Evolutionary conservation across 2,797 vertebrate species (phyloP).

Genomic region (Numenius phaeopus): DNA sequence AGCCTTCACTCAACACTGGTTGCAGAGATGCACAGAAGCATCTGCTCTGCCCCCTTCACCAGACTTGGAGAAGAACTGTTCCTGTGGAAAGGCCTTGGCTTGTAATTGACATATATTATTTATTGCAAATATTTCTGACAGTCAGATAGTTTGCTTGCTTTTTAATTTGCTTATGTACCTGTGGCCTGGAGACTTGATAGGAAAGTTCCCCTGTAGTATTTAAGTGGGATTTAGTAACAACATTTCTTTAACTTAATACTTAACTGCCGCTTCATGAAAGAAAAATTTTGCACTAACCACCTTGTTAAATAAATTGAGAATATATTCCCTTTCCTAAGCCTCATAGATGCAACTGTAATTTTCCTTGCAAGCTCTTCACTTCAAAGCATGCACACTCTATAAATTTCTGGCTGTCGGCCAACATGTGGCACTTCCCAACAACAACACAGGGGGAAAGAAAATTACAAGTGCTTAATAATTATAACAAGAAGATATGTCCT

Average conservation of each 20-base stretch:
- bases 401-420: background rate
- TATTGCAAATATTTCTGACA: background rate
- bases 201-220: background rate
- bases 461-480: background rate
- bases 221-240: background rate
- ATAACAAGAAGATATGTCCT: background rate
- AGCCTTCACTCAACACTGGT: background rate
- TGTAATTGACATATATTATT: background rate
- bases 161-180: background rate
- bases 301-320: background rate
- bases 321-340: background rate
- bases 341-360: background rate
- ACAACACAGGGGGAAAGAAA: rapidly evolving
- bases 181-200: background rate
- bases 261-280: background rate
- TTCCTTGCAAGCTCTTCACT: background rate
- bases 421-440: rapidly evolving
- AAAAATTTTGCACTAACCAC: background rate
- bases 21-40: background rate
- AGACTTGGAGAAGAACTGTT: background rate
- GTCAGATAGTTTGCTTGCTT: background rate
- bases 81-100: background rate
- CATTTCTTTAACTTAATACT: background rate
- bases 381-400: rapidly evolving
- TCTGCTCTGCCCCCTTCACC: background rate